Conservation (phyloP, 2,113 vertebrate species). For the Myanophis thanlyinensis region DNA sequence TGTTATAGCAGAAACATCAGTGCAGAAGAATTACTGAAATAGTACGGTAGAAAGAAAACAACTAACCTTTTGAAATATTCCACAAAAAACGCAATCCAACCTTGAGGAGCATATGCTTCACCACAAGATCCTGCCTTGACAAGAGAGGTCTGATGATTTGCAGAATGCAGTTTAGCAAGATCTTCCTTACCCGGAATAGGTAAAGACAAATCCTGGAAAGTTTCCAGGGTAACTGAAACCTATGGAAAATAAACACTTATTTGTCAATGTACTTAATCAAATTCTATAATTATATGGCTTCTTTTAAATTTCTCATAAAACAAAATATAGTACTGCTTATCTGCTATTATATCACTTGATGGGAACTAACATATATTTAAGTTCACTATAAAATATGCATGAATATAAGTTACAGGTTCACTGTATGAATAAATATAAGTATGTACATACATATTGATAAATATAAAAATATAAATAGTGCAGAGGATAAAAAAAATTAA, state of each 20-base stretch:
- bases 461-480: not conserved
- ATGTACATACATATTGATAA: not conserved
- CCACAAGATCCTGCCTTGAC: conserved; percentile 95
- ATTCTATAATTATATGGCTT: not conserved
- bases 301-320: not conserved
- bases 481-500: not conserved
- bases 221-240: conserved; percentile 97
- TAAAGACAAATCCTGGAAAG: conserved; percentile 98
- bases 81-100: conserved; percentile 96
- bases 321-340: not conserved
- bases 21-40: conserved; percentile 26
- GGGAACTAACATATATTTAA: not conserved
- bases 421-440: not conserved
- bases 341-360: not conserved
- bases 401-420: not conserved
- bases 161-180: conserved; percentile 95
- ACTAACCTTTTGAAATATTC: conserved; percentile 96
- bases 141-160: conserved; percentile 90
- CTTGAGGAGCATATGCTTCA: conserved; percentile 93
- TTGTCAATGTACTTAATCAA: not conserved
- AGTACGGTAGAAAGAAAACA: conserved; percentile 28
- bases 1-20: conserved; percentile 70
- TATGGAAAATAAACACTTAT: conserved; percentile 39
- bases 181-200: conserved; percentile 99
- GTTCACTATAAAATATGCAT: not conserved